Conservation (phyloP, 2,888 invertebrate genomes). For the Odontothrips loti region DNA sequence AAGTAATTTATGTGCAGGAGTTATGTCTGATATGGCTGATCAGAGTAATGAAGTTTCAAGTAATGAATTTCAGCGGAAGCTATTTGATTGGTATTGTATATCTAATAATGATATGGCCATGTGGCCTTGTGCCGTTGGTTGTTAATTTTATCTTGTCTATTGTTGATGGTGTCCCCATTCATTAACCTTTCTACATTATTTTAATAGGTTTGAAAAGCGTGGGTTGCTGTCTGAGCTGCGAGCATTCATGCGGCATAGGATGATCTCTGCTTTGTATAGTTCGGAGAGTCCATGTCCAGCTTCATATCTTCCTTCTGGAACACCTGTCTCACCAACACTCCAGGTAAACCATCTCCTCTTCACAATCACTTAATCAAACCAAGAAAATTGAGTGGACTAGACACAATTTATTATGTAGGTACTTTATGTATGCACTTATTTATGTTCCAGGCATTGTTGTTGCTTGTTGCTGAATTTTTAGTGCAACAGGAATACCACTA, state of each 20-base stretch:
- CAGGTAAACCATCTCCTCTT: not conserved
- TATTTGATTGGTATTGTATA: not conserved
- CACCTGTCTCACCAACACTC: not conserved
- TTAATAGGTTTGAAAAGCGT: conserved; percentile 5
- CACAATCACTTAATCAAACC: not conserved
- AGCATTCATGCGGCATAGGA: conserved; percentile 13
- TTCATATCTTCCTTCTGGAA: not conserved
- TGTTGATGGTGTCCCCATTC: not conserved
- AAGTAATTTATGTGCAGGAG: not conserved
- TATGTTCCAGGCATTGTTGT: not conserved
- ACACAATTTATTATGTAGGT: not conserved
- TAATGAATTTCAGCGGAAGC: not conserved
- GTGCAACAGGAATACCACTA: not conserved
- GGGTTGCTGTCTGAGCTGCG: not conserved
- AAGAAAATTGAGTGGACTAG: not conserved
- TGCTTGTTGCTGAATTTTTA: not conserved
- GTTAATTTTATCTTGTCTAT: not conserved
- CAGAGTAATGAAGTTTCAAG: not conserved
- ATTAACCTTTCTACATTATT: not conserved
- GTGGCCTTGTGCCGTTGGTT: not conserved
- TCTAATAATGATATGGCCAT: not conserved
- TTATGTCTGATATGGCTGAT: not conserved
- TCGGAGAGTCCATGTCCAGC: not conserved
- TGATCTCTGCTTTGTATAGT: not conserved
- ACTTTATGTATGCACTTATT: not conserved